These are phyloP conservation scores for Aleiodes leptofemur DNA, from an alignment of 2,888 invertebrate species.

Conservation along the genomic window DNA sequence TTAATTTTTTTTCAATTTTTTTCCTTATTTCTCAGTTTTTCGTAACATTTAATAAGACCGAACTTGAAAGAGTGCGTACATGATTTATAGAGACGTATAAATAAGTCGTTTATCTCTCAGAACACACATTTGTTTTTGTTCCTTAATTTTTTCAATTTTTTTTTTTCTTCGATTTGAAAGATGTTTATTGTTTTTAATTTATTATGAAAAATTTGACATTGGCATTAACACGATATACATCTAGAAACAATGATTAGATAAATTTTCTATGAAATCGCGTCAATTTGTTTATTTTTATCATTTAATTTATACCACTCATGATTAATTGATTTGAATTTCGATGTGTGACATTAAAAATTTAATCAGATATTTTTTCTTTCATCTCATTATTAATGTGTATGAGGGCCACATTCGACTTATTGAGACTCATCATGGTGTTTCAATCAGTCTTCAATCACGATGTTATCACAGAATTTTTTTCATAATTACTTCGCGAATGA, in stretches of 20 bases:
- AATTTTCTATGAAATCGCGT: constrained; percentile 18
- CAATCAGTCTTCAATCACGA: constrained; percentile 52
- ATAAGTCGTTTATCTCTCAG: constrained; percentile 17
- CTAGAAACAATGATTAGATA: constrained; percentile 15
- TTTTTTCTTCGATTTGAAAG: constrained; percentile 3
- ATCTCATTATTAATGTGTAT: neutral
- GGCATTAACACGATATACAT: constrained; percentile 15
- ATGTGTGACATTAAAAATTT: constrained; percentile 3
- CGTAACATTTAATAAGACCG: neutral
- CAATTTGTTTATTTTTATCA: constrained; percentile 10
- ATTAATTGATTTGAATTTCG: constrained; percentile 20
- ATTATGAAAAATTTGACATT: constrained; percentile 16
- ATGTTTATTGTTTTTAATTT: neutral
- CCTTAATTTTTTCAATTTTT: neutral
- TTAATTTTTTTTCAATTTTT: constrained; percentile 4
- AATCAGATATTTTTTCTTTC: neutral
- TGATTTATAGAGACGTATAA: constrained; percentile 15
- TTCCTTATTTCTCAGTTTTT: neutral
- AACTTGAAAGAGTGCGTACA: constrained; percentile 13
- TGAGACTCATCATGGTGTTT: constrained; percentile 42
- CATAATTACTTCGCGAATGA: constrained; percentile 45
- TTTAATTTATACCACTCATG: neutral
- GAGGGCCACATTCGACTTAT: neutral
- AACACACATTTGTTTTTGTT: constrained; percentile 9
- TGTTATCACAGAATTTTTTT: constrained; percentile 53